These are phyloP conservation scores for Petroica traversi DNA, from an alignment of 2,113 vertebrate species.

Conservation along the genomic window DNA sequence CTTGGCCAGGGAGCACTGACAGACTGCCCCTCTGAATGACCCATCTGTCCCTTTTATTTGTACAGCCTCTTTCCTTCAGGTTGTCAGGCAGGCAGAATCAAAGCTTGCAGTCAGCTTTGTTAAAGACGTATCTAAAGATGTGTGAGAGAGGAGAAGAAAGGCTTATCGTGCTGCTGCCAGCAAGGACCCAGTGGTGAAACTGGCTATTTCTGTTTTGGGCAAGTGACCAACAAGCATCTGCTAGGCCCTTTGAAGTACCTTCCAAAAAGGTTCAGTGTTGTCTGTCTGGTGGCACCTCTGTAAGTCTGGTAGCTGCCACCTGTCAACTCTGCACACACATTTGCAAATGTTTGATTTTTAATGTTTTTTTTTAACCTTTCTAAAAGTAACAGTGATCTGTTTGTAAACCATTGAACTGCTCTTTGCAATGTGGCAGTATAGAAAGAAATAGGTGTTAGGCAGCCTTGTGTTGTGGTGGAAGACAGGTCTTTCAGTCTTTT, in stretches of 20 bases:
- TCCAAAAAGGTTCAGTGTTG: neutral
- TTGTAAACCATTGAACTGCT: neutral
- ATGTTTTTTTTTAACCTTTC: neutral
- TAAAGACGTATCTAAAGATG: neutral
- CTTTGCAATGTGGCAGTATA: neutral
- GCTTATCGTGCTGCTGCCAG: neutral
- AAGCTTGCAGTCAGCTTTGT: conserved; percentile 13
- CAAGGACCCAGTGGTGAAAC: neutral
- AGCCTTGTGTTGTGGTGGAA: neutral
- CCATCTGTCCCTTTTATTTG: neutral
- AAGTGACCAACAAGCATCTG: conserved; percentile 25
- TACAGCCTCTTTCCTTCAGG: neutral
- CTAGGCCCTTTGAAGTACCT: conserved; percentile 20
- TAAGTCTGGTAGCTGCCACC: conserved; percentile 1
- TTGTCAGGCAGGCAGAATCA: conserved; percentile 3
- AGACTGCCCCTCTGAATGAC: neutral
- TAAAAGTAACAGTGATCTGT: neutral
- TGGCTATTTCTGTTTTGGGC: conserved; percentile 22
- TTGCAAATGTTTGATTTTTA: neutral
- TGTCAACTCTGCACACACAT: neutral
- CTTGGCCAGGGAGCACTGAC: neutral
- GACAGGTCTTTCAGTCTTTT: neutral
- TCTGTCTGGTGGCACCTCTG: conserved; percentile 7
- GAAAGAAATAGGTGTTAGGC: neutral
- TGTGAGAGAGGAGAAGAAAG: neutral